These are phyloP conservation scores for Aurelia sp. DNA, from an alignment of 30 jellyfish, hydroid and myxozoan genomes.

Conservation along the genomic window DNA sequence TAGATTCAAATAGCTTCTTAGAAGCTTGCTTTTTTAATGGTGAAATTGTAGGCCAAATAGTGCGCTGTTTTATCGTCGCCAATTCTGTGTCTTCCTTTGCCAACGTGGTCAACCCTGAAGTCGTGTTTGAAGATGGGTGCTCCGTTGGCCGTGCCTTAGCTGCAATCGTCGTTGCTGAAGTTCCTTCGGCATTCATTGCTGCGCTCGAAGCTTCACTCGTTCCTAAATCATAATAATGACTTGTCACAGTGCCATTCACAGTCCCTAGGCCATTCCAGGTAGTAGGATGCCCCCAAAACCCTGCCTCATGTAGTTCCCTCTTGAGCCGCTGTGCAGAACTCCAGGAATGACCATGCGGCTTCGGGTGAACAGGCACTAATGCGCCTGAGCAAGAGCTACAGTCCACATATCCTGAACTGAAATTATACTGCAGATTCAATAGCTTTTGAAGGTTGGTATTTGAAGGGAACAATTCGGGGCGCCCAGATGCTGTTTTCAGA, in stretches of 20 bases:
- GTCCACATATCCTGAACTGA: slow-evolving; percentile 63
- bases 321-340: slow-evolving; percentile 2
- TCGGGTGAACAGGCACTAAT: slow-evolving; percentile 11
- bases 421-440: slow-evolving; percentile 42
- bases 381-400: slow-evolving; percentile 59
- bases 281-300: slow-evolving; percentile 2
- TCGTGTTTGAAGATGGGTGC: background rate
- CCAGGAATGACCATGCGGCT: background rate
- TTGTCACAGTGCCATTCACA: background rate
- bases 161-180: background rate
- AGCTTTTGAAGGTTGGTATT: slow-evolving; percentile 66
- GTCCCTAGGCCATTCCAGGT: background rate
- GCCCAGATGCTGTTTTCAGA: slow-evolving; percentile 67
- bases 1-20: background rate
- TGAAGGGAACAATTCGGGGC: slow-evolving; percentile 70
- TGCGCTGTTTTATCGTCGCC: no score
- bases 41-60: no score
- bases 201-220: background rate
- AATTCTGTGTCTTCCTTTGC: no score
- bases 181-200: background rate
- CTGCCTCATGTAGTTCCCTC: slow-evolving; percentile 25
- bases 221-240: background rate
- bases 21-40: no score
- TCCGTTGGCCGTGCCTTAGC: background rate
- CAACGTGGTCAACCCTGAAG: background rate